Evolutionary conservation across 2,113 vertebrate species (phyloP), one percentile per base, ranked within the genome.

Genomic region (Clarias gariepinus): DNA sequence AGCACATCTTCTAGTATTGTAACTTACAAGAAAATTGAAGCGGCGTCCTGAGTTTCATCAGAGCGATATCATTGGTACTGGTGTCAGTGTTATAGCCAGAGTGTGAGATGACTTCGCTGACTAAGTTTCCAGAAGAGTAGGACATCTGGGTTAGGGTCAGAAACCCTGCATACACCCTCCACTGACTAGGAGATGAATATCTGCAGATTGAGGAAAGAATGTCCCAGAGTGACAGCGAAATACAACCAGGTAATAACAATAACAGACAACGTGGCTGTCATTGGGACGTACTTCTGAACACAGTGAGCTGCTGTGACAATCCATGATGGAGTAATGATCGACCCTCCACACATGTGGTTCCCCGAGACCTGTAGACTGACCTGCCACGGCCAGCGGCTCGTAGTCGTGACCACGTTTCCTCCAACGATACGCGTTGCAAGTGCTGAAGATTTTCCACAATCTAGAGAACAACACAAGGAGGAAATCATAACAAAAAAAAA

Each of bases 271-370:
- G 7, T 5, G 36, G 1, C 47, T 2, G 8, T 36, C 60, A 55
- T 12, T 4, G 25, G 80, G 52, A 90, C 96, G 96, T 92, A 98
- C 98, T 85, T 83, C 0, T 96, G 91, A 61, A 99, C 96, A 7
- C 98, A 99, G 91, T 99, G 98, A 0, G 98, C 98, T 0, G 98
- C 97, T 0, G 98, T 97, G 81, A 98, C 60, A 71, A 99, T 94
- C 98, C 98, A 99, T 58, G 86, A 47, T 0, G 95, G 91, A 30
- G 95, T 93, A 91, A 99, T 96, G 87, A 99, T 84, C 0, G 98
- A 97, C 16, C 97, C 98, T 33, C 98, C 98, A 0, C 98, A 99
- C 18, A 95, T 0, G 86, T 99, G 98, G 1, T 88, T 87, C 9
- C 90, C 89, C 0, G 64, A 47, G 86, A 93, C 91, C 88, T 97